Base-by-base conservation (phyloP, 1,140 invertebrate genomes). In the Sminthurinus signatus region DNA sequence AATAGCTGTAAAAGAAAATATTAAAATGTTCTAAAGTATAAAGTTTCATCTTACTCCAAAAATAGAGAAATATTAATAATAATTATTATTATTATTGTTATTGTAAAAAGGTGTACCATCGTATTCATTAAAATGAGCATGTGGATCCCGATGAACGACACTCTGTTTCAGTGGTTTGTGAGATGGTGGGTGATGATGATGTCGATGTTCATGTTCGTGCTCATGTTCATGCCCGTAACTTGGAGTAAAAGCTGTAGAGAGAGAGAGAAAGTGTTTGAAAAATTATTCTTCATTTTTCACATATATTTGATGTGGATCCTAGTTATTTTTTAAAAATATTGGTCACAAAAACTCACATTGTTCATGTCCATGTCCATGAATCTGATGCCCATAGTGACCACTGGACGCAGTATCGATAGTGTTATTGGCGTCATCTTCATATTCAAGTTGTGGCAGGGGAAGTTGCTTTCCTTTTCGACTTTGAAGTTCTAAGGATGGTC, bases 101-200 rank as follows among this genome's bases (percentile, higher is more conserved):
- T n/a, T n/a, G n/a, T n/a, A n/a, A n/a, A n/a, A n/a, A n/a, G n/a
- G n/a, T n/a, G n/a, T n/a, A n/a, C n/a, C 52, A 42, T 70, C 68
- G 29, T 70, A 48, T 29, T 55, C 60, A n/a, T 67, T 46, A 31
- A 50, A 70, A 12, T 25, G 32, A 51, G 52, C 64, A 27, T 62
- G 48, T 44, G 68, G 68, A 52, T 70, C 68, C n/a, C 68, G 56
- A 23, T 70, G 64, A 43, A 70, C 68, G 19, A 66, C 44, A 14
- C 64, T 66, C 14, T 64, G 61, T 50, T 70, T 70, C 44, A 70
- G 52, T 3, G 64, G 64, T 43, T 32, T 65, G 2, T 12, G 21
- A 43, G 44, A n/a, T 10, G 52, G 39, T 2, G 29, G 27, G 14
- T 39, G 12, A 17, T 52, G 50, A 28, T 46, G 44, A 46, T 46